Evolutionary conservation across 2,113 vertebrate species (phyloP).

Genomic region (Thomomys bottae): DNA sequence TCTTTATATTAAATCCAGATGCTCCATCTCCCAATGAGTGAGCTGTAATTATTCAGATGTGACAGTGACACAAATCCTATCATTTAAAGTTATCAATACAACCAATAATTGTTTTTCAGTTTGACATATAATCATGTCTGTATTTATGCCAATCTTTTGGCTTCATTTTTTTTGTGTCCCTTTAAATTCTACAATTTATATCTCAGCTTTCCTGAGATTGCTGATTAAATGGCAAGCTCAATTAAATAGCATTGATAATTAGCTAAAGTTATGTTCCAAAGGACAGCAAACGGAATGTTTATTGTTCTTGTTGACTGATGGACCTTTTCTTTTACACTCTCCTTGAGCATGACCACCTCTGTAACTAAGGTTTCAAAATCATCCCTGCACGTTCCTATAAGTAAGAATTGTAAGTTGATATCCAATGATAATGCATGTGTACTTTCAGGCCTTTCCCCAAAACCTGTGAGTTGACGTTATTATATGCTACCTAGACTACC

Average conservation of each 20-base stretch:
- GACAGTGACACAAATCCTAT: neutral
- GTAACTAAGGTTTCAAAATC: neutral
- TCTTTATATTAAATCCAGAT: slow-evolving; percentile 26
- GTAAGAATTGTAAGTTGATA: slow-evolving; percentile 1
- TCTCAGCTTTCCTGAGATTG: neutral
- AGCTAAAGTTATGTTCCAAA: slow-evolving; percentile 6
- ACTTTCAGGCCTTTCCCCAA: neutral
- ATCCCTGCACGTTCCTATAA: neutral
- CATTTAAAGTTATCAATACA: slow-evolving; percentile 5
- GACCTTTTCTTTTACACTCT: neutral
- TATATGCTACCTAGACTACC: neutral
- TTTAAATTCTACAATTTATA: slow-evolving; percentile 23
- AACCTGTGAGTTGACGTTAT: neutral
- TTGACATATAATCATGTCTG: slow-evolving; percentile 33
- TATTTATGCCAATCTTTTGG: neutral
- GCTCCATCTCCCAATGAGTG: neutral
- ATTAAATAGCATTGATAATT: neutral
- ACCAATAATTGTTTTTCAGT: neutral
- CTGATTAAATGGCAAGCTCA: slow-evolving; percentile 26
- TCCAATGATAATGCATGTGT: neutral
- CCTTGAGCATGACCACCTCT: neutral
- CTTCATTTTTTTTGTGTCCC: neutral
- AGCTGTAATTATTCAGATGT: slow-evolving; percentile 31
- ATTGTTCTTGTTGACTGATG: slow-evolving; percentile 1
- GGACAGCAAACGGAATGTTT: slow-evolving; percentile 19